phyloP scores from a whole-genome alignment of 2,888 invertebrate species.

The Tyria jacobaeae region DNA sequence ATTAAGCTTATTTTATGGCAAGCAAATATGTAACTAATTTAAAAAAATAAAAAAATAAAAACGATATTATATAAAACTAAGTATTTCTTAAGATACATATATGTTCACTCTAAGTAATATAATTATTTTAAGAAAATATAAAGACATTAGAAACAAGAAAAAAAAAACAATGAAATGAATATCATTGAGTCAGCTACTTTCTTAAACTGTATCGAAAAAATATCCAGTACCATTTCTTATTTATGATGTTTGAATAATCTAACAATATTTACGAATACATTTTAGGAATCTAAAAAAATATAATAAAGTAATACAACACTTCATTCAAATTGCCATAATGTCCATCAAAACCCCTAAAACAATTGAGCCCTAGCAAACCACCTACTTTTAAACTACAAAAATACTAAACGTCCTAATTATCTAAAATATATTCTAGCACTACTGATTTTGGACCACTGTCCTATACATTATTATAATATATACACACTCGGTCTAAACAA shows the following conservation, averaged over 20 bases:
- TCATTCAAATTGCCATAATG: constrained; percentile 41
- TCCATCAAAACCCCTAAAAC: constrained; percentile 56
- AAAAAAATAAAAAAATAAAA: constrained; percentile 32
- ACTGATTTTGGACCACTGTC: constrained; percentile 53
- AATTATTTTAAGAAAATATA: constrained; percentile 26
- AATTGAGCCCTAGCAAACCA: constrained; percentile 59
- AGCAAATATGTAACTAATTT: constrained; percentile 34
- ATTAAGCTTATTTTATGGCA: constrained; percentile 43
- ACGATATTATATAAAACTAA: constrained; percentile 40
- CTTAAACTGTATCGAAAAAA: constrained; percentile 28
- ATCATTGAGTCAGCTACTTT: constrained; percentile 32
- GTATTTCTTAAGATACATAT: constrained; percentile 23
- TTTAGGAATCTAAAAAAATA: constrained; percentile 40
- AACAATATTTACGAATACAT: constrained; percentile 36
- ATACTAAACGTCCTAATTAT: constrained; percentile 59
- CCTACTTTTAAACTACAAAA: constrained; percentile 56
- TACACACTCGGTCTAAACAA: constrained; percentile 64
- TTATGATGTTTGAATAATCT: constrained; percentile 37
- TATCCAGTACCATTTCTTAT: constrained; percentile 27
- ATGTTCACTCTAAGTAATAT: constrained; percentile 25
- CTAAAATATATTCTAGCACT: constrained; percentile 67
- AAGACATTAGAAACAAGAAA: constrained; percentile 24
- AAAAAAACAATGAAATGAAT: constrained; percentile 31
- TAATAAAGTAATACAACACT: constrained; percentile 36
- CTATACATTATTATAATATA: constrained; percentile 37